These are phyloP conservation scores for Danaus plexippus DNA, from an alignment of 1,140 invertebrate species.

Conservation along the genomic window DNA sequence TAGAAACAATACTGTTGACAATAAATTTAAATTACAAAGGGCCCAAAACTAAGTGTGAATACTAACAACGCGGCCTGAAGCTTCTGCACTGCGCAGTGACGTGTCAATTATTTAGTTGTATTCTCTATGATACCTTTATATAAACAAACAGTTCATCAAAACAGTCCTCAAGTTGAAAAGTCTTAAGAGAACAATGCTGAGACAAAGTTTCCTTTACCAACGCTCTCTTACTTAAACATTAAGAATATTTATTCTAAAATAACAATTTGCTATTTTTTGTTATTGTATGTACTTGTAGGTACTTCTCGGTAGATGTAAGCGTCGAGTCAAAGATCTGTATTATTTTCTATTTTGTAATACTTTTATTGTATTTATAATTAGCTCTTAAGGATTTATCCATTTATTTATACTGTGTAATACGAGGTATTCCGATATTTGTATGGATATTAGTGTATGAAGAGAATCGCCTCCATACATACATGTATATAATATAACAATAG, in stretches of 20 bases:
- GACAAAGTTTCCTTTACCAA: slow-evolving; percentile 30
- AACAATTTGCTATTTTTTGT: slow-evolving; percentile 49
- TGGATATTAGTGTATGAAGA: slow-evolving; percentile 49
- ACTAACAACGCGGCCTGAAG: too few species aligned
- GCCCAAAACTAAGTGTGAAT: too few species aligned
- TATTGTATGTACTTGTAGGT: slow-evolving; percentile 43
- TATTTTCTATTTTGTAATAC: slow-evolving; percentile 70
- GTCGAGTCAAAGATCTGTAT: slow-evolving; percentile 71
- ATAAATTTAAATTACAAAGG: too few species aligned
- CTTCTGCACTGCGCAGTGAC: too few species aligned
- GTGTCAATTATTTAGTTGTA: too few species aligned
- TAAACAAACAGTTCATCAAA: too few species aligned
- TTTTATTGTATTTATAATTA: slow-evolving; percentile 65
- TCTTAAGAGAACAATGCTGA: neutral
- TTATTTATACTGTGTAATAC: slow-evolving; percentile 69
- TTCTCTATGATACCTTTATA: too few species aligned
- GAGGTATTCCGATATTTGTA: slow-evolving; percentile 65
- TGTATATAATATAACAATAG: slow-evolving; percentile 57
- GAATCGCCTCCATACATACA: slow-evolving; percentile 51
- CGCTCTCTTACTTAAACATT: slow-evolving; percentile 56
- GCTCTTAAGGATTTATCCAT: slow-evolving; percentile 55
- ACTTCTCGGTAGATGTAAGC: slow-evolving; percentile 60
- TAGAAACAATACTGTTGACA: neutral
- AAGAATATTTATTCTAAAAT: slow-evolving; percentile 65
- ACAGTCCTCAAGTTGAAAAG: too few species aligned